Evolutionary conservation across 2,113 vertebrate species (phyloP).

Genomic region (Sylvietta virens): DNA sequence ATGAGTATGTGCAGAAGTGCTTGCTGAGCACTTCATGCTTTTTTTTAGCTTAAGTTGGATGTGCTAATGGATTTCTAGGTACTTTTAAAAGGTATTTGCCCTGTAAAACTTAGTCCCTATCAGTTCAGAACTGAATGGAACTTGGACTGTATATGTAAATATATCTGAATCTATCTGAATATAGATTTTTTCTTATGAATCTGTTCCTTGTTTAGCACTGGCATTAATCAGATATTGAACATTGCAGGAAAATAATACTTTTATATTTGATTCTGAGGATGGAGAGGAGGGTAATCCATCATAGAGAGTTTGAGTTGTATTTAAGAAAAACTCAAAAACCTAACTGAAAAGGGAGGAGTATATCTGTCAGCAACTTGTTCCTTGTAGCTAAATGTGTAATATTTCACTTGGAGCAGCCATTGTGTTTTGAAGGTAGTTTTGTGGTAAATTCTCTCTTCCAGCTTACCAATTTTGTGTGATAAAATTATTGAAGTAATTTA

Average conservation of each 20-base stretch:
- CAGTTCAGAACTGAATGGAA: neutral
- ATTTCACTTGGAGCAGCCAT: fast-evolving
- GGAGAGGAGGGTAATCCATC: neutral
- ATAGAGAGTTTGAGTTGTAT: neutral
- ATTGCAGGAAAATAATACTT: neutral
- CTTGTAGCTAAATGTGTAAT: neutral
- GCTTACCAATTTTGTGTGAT: neutral
- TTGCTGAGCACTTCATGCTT: neutral
- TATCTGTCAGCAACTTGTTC: neutral
- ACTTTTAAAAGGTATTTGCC: neutral
- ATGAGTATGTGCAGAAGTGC: neutral
- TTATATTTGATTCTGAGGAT: neutral
- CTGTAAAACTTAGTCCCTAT: neutral
- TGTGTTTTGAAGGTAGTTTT: neutral
- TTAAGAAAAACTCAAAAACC: neutral
- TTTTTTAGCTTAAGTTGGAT: neutral
- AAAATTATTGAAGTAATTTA: neutral
- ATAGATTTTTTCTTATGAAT: neutral
- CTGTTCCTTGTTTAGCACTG: neutral
- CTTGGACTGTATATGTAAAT: neutral
- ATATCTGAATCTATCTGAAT: neutral
- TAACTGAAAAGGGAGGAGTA: neutral
- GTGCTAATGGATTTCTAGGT: fast-evolving
- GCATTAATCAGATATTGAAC: neutral
- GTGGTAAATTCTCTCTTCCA: neutral